These are phyloP conservation scores for Carassius auratus DNA, from an alignment of 2,113 vertebrate genomes.

Conservation along the genomic window DNA sequence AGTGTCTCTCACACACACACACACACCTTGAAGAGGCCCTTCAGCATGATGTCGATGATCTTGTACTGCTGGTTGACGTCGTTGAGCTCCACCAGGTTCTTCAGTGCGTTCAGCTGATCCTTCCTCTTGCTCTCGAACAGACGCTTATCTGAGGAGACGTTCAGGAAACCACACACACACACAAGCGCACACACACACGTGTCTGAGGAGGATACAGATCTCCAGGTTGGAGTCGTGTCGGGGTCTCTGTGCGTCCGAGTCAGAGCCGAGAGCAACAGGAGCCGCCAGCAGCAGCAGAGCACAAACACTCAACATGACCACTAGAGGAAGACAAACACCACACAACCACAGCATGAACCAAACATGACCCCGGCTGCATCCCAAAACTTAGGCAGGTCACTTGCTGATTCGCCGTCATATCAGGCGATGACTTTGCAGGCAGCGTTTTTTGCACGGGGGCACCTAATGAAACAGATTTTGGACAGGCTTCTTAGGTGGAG, in stretches of 20 bases:
- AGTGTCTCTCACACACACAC: not conserved
- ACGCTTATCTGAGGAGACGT: constrained; percentile 86
- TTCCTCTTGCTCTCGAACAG: constrained; percentile 96
- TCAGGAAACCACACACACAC: constrained; percentile 40
- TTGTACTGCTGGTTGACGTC: constrained; percentile 98
- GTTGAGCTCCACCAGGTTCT: constrained; percentile 94
- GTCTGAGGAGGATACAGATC: constrained; percentile 90
- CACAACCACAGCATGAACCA: too few relatives aligned
- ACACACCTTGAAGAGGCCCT: constrained; percentile 92
- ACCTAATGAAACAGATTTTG: too few relatives aligned
- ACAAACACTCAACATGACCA: constrained; percentile 79
- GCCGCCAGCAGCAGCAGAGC: constrained; percentile 71
- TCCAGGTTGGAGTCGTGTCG: constrained; percentile 86
- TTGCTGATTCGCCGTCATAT: too few relatives aligned
- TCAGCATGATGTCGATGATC: constrained; percentile 99
- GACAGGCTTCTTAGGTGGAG: too few relatives aligned
- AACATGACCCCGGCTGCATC: too few relatives aligned
- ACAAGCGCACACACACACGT: too few relatives aligned
- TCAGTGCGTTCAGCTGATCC: constrained; percentile 93
- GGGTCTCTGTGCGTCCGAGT: constrained; percentile 72
- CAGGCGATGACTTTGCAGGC: too few relatives aligned
- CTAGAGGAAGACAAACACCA: constrained; percentile 61
- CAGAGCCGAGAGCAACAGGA: constrained; percentile 69
- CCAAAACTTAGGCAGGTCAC: too few relatives aligned
- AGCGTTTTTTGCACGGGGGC: too few relatives aligned